phyloP scores from a whole-genome alignment of 2,888 invertebrate genomes.

The Galerucella nymphaeae region DNA sequence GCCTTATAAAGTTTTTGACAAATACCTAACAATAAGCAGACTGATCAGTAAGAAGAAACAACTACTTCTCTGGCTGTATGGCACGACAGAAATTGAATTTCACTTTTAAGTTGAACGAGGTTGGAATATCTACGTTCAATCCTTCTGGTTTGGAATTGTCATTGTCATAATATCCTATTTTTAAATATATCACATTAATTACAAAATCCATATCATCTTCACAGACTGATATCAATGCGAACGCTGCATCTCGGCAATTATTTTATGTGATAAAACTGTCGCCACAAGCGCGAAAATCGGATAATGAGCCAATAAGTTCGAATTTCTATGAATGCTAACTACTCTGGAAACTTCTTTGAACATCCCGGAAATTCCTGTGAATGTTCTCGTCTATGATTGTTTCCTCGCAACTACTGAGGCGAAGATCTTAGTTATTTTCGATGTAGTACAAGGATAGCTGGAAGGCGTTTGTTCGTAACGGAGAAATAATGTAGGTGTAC shows the following conservation, averaged over 20 bases:
- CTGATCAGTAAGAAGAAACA: too few relatives aligned
- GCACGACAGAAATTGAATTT: too few relatives aligned
- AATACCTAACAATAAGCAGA: too few relatives aligned
- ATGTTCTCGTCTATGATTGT: conserved; percentile 14
- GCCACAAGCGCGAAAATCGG: neutral
- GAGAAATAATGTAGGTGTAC: neutral
- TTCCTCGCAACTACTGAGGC: conserved; percentile 7
- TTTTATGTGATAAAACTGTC: conserved; percentile 1
- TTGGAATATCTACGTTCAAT: too few relatives aligned
- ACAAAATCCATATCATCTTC: neutral
- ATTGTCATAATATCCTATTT: neutral
- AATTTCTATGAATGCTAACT: conserved; percentile 12
- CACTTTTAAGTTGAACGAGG: too few relatives aligned
- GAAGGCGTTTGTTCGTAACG: neutral
- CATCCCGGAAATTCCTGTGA: conserved; percentile 11
- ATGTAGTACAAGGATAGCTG: conserved; percentile 8
- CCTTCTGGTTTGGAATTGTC: too few relatives aligned
- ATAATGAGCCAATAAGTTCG: conserved; percentile 14
- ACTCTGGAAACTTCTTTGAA: conserved; percentile 10
- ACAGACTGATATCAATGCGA: neutral
- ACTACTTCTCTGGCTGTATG: too few relatives aligned
- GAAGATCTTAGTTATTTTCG: conserved; percentile 8
- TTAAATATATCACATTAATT: neutral
- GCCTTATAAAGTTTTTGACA: too few relatives aligned
- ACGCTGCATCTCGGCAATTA: neutral